phyloP scores from a whole-genome alignment of 2,113 vertebrate species.

The Helogale parvula region DNA sequence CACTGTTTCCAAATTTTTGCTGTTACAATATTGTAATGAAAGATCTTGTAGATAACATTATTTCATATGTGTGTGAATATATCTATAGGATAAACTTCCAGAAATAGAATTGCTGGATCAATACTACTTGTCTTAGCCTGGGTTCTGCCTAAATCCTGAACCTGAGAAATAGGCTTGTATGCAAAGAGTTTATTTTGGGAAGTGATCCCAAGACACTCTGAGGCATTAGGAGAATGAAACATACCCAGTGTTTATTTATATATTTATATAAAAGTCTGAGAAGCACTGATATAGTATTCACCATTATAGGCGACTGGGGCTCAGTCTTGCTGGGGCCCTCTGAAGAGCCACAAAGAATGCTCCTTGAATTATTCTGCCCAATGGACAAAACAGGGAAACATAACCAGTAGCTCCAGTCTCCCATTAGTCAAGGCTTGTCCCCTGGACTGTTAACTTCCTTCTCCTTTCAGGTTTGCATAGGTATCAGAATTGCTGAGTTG shows the following conservation, averaged over 20 bases:
- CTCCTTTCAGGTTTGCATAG: background rate
- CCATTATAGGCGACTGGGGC: background rate
- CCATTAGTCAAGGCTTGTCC: background rate
- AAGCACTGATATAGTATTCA: background rate
- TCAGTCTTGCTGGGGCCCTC: background rate
- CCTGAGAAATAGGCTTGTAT: background rate
- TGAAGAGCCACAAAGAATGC: background rate
- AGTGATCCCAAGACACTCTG: background rate
- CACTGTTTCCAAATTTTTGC: background rate
- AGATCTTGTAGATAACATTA: background rate
- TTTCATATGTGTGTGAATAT: slow-evolving; percentile 2
- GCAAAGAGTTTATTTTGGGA: background rate
- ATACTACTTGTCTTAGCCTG: background rate
- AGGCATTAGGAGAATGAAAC: background rate
- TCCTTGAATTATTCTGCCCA: background rate
- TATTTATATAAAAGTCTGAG: background rate
- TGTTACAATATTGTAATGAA: background rate
- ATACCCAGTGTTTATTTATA: background rate
- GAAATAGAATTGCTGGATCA: background rate
- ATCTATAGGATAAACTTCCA: slow-evolving; percentile 5
- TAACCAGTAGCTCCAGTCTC: background rate
- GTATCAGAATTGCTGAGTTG: background rate
- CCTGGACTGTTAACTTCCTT: background rate
- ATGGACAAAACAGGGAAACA: background rate
- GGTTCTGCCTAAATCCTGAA: slow-evolving; percentile 1